Base-by-base conservation (phyloP, 2,888 invertebrate genomes). In the Brenthis hecate region DNA sequence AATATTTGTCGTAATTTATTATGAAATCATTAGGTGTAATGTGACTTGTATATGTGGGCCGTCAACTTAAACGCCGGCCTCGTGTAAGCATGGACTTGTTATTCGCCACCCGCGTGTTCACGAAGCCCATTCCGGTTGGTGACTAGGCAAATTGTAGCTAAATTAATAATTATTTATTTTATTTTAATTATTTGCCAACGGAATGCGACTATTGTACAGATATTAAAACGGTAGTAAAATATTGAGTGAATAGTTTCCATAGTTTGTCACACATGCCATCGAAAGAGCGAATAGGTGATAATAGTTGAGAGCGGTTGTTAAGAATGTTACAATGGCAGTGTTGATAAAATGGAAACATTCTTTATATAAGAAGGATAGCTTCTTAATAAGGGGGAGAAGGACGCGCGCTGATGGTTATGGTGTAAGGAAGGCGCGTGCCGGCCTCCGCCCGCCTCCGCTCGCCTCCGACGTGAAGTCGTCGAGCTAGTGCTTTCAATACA, bases 61-160 rank as follows among this genome's bases (percentile, higher is more conserved):
- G 79, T 81, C 81, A 81, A 81, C 78, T 79, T 77, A 77, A 28
- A 78, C 78, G 80, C 79, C 78, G 88, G 85, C 88, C 87, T 83
- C 78, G 78, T 83, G 85, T 87, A 85, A 85, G 86, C 83, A 88
- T 86, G 89, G 88, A 91, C 84, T 89, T 89, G 87, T 89, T 87
- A 89, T 85, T 88, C 84, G 89, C 92, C 92, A 92, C 92, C 92
- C 86, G 92, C 89, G 92, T 92, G 92, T 92, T 92, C 92, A 92
- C 91, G 73, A 85, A 90, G 89, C 85, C 86, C 90, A 86, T 92
- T 92, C 92, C 91, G 77, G 82, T 88, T 88, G 92, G 92, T 89
- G 85, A 85, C 85, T 92, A 92, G 92, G 84, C 88, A 92, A 92
- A 88, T 91, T 86, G 81, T 92, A 92, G 91, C 87, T 88, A 89